Base-by-base conservation (phyloP, 2,113 vertebrate genomes). In the Cinclus mexicanus region DNA sequence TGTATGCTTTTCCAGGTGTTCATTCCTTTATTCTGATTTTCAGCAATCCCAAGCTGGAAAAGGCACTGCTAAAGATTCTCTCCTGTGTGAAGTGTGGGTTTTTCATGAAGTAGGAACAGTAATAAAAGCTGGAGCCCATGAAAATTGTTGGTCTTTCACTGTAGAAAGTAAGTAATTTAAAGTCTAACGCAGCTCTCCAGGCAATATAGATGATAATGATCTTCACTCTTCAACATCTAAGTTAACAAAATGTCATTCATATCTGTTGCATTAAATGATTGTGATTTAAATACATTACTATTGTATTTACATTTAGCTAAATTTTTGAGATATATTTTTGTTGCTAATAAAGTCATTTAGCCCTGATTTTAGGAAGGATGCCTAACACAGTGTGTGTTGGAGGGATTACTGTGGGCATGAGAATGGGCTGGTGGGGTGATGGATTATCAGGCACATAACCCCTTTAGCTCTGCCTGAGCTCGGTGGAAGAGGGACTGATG, bases 11-110 rank as follows among this genome's bases (percentile, higher is more conserved):
- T 88, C n/a, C 87, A 0, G 3, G 9, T 41, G 1, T 68, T 39
- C 97, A 97, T 49, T 94, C 91, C 9, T 21, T 93, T 31, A 33
- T 83, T 49, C 33, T 97, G 47, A 83, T 93, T 53, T 65, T 87
- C 55, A 79, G 87, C 88, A 95, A 91, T 35, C 71, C 84, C 47
- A 90, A 64, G 7, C 10, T 97, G 37, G 37, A 91, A 83, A 91
- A 67, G 23, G 3, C n/a, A 33, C 42, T 94, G 22, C 10, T n/a
- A 21, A 63, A 33, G 53, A 71, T 70, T 50, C 14, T 90, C 3
- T 3, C 11, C 29, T 70, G 10, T 49, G 21, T 57, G 23, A 88
- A 71, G 35, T 47, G 39, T 19, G 52, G 72, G 23, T 5, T 47
- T 61, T 71, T 13, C 10, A 12, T 12, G 20, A 77, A 17, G 17